Percentiles rank a stretch among this genome's conserved stretches.
phyloP scores from a whole-genome alignment of 2,113 vertebrate genomes.

The Dipodomys ordii region DNA sequence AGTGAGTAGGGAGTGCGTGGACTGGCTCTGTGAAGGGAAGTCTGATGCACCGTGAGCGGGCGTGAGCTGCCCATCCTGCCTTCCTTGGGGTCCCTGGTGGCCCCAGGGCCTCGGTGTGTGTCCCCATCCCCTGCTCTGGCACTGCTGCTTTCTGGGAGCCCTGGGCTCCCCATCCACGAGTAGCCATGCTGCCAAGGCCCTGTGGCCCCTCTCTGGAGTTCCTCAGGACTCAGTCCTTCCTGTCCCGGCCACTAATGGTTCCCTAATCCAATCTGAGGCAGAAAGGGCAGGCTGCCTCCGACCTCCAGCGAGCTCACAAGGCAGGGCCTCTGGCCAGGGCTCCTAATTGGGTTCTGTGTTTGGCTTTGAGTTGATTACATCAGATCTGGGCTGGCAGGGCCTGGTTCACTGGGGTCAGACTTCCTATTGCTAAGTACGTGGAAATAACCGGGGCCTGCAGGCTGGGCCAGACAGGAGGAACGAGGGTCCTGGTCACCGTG shows the following conservation, averaged over 20 bases:
- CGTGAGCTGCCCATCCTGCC: neutral
- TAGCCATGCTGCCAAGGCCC: neutral
- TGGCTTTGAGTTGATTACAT: neutral
- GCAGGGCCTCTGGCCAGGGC: neutral
- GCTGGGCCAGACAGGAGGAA: no score
- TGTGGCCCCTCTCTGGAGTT: neutral
- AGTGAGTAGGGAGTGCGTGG: no score
- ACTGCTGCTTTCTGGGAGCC: neutral
- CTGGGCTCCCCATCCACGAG: neutral
- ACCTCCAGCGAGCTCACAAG: neutral
- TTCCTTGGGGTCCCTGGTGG: neutral
- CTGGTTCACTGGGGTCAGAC: neutral
- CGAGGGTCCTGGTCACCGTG: neutral
- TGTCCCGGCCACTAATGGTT: neutral
- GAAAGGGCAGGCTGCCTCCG: neutral
- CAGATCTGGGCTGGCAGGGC: neutral
- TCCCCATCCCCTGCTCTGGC: neutral
- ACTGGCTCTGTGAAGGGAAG: rapidly evolving
- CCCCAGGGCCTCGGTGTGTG: no score
- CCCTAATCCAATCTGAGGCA: neutral
- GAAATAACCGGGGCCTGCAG: neutral
- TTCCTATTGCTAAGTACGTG: neutral
- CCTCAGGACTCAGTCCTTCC: neutral
- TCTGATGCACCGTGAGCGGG: neutral
- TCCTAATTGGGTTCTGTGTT: neutral